Evolutionary conservation across 2,888 invertebrate genomes (phyloP).

Genomic region (Mythimna pallens): DNA sequence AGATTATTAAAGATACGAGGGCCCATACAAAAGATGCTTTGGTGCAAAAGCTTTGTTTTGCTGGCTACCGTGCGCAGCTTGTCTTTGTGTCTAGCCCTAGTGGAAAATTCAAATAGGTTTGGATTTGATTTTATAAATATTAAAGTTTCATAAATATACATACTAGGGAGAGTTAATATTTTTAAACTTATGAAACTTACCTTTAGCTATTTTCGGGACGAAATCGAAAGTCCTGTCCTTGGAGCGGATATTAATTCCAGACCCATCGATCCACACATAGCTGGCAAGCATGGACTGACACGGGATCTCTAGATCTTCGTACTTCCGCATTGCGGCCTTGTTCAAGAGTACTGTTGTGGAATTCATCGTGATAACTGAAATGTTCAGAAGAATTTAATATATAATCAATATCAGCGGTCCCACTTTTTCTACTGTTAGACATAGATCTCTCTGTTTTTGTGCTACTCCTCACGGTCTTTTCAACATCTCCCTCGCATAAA

Average conservation of each 20-base stretch:
- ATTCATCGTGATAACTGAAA: conserved; percentile 77
- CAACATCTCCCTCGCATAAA: too few relatives aligned
- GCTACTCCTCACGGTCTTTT: not conserved
- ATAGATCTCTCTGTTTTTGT: not conserved
- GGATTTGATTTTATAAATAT: too few relatives aligned
- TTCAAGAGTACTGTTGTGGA: conserved; percentile 82
- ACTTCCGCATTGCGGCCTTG: conserved; percentile 89
- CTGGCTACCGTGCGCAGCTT: too few relatives aligned
- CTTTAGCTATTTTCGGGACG: conserved; percentile 90
- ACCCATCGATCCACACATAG: conserved; percentile 95
- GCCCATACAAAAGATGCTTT: too few relatives aligned
- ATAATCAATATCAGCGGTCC: not conserved
- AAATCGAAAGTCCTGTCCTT: conserved; percentile 93
- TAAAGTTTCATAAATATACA: too few relatives aligned
- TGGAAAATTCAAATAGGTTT: too few relatives aligned
- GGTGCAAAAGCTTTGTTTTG: too few relatives aligned
- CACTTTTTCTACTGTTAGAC: too few relatives aligned
- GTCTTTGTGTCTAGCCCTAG: too few relatives aligned
- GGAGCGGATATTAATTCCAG: conserved; percentile 92
- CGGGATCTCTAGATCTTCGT: conserved; percentile 91
- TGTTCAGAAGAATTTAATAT: not conserved
- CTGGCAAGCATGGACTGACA: conserved; percentile 91
- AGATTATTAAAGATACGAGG: too few relatives aligned
- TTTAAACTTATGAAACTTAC: too few relatives aligned
- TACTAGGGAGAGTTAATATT: too few relatives aligned